Percentiles rank a stretch among this genome's conserved stretches.
These are phyloP conservation scores for Dromaius novaehollandiae DNA, from an alignment of 2,113 vertebrate species.

Conservation along the genomic window DNA sequence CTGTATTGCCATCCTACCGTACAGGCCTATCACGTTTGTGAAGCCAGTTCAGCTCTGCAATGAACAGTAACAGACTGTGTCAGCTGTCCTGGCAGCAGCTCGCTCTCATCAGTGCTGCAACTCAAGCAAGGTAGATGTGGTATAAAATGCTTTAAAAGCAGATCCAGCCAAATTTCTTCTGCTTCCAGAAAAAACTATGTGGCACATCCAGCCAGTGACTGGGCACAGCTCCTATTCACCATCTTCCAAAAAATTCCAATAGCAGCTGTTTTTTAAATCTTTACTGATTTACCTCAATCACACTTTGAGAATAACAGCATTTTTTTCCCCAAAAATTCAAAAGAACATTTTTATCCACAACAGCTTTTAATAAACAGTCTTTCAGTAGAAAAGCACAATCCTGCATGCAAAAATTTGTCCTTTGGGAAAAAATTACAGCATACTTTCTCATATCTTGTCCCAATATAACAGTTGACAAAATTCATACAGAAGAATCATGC, in stretches of 20 bases:
- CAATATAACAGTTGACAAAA: constrained; percentile 21
- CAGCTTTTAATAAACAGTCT: neutral
- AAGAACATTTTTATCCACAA: neutral
- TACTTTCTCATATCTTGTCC: constrained; percentile 48
- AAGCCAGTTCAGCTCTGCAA: neutral
- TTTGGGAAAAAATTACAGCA: constrained; percentile 14
- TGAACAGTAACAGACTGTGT: neutral
- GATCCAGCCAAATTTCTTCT: neutral
- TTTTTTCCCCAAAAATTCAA: neutral
- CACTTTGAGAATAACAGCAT: neutral
- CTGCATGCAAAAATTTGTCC: neutral
- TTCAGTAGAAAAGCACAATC: constrained; percentile 20
- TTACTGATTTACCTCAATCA: neutral
- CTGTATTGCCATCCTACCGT: neutral
- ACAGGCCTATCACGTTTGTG: neutral
- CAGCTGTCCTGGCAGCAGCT: neutral
- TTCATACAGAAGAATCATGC: neutral
- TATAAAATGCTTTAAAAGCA: neutral
- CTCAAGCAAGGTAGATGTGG: neutral
- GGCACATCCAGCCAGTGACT: neutral
- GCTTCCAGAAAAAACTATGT: neutral
- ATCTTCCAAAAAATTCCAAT: neutral
- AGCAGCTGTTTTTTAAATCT: neutral
- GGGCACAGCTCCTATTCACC: neutral
- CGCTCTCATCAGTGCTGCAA: neutral